Percentiles rank a stretch among this genome's conserved stretches.
phyloP scores from a whole-genome alignment of 2,888 invertebrate genomes.

The Nesidiocoris tenuis region DNA sequence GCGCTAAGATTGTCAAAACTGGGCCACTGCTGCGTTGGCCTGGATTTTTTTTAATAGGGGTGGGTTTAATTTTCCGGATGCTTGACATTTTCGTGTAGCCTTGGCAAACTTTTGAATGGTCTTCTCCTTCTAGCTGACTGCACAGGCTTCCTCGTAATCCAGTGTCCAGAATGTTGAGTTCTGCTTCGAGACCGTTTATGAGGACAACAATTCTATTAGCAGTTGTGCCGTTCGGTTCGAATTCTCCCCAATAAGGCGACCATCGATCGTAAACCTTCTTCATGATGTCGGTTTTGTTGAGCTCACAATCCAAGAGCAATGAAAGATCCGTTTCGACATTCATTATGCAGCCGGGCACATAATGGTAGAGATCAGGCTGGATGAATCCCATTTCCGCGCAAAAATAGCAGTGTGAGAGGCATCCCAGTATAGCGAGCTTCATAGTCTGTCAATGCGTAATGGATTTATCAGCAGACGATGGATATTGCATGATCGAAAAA shows the following conservation, averaged over 20 bases:
- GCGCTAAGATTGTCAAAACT: too few relatives aligned
- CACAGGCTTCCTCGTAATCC: neutral
- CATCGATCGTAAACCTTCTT: neutral
- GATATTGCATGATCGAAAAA: too few relatives aligned
- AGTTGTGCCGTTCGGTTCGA: neutral
- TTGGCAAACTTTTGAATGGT: too few relatives aligned
- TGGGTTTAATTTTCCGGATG: too few relatives aligned
- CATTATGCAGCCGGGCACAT: conserved; percentile 2
- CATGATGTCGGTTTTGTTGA: neutral
- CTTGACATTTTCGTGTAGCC: too few relatives aligned
- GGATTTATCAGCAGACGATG: too few relatives aligned
- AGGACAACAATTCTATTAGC: neutral
- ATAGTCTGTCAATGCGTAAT: neutral
- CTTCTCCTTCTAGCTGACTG: neutral
- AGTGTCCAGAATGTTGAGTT: neutral
- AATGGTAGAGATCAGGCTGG: neutral
- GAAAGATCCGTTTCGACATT: too few relatives aligned
- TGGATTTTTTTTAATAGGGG: too few relatives aligned
- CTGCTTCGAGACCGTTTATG: neutral
- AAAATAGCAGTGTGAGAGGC: neutral
- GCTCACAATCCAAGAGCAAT: neutral
- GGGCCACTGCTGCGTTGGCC: too few relatives aligned
- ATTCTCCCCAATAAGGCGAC: neutral
- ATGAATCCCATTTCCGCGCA: neutral
- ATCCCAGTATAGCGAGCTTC: neutral